Base-by-base conservation (phyloP, 2,888 invertebrate species). In the Rhingia campestris region DNA sequence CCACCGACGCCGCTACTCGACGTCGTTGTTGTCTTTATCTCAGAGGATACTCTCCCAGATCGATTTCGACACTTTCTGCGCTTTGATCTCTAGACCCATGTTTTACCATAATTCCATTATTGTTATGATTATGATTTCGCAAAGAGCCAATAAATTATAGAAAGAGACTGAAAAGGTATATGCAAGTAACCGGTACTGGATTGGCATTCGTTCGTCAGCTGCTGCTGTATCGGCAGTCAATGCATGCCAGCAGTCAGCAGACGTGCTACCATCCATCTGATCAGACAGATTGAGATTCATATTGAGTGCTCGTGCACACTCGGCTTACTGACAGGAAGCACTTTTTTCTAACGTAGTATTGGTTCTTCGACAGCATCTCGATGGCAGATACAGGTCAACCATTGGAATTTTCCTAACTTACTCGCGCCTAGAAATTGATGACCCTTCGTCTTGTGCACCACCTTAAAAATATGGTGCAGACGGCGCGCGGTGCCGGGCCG, bases 111-210 rank as follows among this genome's bases (percentile, higher is more conserved):
- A 85, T 81, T 85, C 76, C 85, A 85, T 81, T 85, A 85, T 85
- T 85, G 81, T 85, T 85, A 85, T 85, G 85, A 85, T 85, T 85
- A 85, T 85, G 81, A 85, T 84, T 84, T 84, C 84, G 84, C 84
- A 84, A 85, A 85, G 85, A 81, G 85, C 81, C 85, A 81, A 85
- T 85, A 85, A 85, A 85, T 85, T 85, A 85, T 81, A 76, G 85
- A 76, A 84, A 80, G 73, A 79, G 79, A 77, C 73, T 84, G 74
- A 82, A 79, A 74, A 61, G 72, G 37, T 75, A 59, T 43, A 58
- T 53, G 56, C 47, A 39, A 58, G 64, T 56, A 64, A 49, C 56
- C 64, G 66, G 22, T 22, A 22, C 22, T 22, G 22, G 64, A 59
- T 76, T 69, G 81, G 69, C 63, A 49, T 64, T 45, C 63, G 67